A percentile compares a stretch with the other conserved stretches of the same genome.
phyloP scores from a whole-genome alignment of 2,888 invertebrate species.

The Rhopalosiphum nymphaeae region DNA sequence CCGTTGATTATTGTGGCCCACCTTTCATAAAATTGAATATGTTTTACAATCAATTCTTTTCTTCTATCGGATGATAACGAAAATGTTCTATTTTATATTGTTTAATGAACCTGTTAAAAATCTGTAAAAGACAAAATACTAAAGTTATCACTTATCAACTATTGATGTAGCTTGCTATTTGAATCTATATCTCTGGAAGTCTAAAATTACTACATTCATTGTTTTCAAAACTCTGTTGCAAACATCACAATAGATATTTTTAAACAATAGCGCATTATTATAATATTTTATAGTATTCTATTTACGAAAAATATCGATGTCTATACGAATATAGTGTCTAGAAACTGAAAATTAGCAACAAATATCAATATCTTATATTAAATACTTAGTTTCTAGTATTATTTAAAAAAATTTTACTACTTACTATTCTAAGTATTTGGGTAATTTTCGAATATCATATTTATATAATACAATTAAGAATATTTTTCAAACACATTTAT shows the following conservation, averaged over 20 bases:
- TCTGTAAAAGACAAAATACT: not conserved
- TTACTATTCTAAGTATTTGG: not conserved
- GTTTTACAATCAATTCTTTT: constrained; percentile 11
- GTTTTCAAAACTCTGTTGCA: not conserved
- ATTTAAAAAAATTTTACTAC: not conserved
- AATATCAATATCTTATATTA: not conserved
- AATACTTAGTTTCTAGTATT: not conserved
- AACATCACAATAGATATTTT: not conserved
- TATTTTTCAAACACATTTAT: not conserved
- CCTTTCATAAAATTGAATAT: constrained; percentile 23
- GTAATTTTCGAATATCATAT: not conserved
- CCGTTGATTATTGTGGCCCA: not conserved
- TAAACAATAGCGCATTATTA: not conserved
- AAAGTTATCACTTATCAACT: not conserved
- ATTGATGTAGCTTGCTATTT: not conserved
- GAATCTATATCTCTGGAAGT: not conserved
- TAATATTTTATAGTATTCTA: not conserved
- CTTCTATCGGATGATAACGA: not conserved
- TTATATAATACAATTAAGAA: not conserved
- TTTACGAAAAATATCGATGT: not conserved
- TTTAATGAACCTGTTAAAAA: not conserved
- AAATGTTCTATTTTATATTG: not conserved
- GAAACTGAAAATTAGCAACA: not conserved
- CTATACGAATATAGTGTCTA: not conserved
- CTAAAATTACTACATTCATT: not conserved